phyloP scores from a whole-genome alignment of 2,888 invertebrate genomes.

The Agriopis marginaria region DNA sequence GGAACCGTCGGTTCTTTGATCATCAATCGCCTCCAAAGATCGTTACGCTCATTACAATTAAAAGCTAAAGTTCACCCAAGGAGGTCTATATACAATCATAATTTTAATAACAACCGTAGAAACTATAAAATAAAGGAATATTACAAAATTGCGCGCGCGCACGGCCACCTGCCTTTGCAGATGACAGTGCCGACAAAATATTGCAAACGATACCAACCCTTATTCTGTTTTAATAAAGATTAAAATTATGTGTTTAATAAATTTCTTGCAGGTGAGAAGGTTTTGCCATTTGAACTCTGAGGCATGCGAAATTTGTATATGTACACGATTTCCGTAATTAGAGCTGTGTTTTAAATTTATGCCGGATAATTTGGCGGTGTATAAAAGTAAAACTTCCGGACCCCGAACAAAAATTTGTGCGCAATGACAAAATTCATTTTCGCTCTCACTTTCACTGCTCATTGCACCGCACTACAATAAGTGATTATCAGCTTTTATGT shows the following conservation, averaged over 20 bases:
- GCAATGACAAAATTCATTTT: too few species aligned
- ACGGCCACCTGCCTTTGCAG: conserved; percentile 28
- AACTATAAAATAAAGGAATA: conserved; percentile 31
- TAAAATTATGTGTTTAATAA: background rate
- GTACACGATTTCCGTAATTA: conserved; percentile 29
- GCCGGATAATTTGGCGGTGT: conserved; percentile 14
- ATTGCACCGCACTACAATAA: too few species aligned
- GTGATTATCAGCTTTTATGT: too few species aligned
- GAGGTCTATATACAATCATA: conserved; percentile 38
- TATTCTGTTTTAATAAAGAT: background rate
- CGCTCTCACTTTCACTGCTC: too few species aligned
- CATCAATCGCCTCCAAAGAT: conserved; percentile 18
- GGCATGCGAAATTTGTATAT: conserved; percentile 45
- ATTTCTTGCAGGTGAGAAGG: conserved; percentile 48
- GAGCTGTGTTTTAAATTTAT: conserved; percentile 8
- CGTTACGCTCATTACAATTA: conserved; percentile 26
- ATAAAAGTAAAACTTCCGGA: background rate
- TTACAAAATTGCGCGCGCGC: conserved; percentile 33
- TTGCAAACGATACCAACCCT: conserved; percentile 3
- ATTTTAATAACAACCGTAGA: conserved; percentile 36
- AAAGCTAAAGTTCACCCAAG: conserved; percentile 34
- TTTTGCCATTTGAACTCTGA: conserved; percentile 54
- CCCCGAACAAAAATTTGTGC: too few species aligned
- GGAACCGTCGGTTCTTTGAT: background rate
- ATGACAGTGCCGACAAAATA: conserved; percentile 18